Evolutionary conservation across 2,888 invertebrate species (phyloP).

Genomic region (Parochlus steinenii): DNA sequence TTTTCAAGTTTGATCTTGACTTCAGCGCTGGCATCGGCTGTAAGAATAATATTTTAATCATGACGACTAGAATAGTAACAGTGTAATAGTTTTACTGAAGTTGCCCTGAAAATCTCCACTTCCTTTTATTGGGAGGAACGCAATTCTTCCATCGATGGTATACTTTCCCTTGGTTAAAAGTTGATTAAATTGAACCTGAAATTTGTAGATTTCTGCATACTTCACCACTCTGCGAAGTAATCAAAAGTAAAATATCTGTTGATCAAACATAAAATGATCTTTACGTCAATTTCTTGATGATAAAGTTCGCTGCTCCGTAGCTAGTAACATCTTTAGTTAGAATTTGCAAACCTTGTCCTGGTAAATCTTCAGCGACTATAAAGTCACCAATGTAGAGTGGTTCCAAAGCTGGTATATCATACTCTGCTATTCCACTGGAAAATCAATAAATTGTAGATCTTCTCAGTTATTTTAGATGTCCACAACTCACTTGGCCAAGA

Average conservation of each 20-base stretch:
- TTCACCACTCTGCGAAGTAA: slow-evolving; percentile 24
- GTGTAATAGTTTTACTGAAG: no score
- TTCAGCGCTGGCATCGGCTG: slow-evolving; percentile 20
- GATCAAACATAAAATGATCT: background rate
- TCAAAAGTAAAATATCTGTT: slow-evolving; percentile 5
- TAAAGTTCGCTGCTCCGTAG: slow-evolving; percentile 12
- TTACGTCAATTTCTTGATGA: slow-evolving; percentile 10
- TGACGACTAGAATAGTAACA: background rate
- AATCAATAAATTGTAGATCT: no score
- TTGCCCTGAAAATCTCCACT: slow-evolving; percentile 36
- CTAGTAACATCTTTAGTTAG: slow-evolving; percentile 12
- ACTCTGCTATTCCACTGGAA: slow-evolving; percentile 5
- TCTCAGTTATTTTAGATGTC: no score
- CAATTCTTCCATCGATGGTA: slow-evolving; percentile 35
- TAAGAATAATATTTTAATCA: background rate
- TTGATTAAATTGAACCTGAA: no score
- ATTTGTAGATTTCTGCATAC: slow-evolving; percentile 23
- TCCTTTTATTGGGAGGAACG: slow-evolving; percentile 36
- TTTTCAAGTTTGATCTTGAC: slow-evolving; percentile 19
- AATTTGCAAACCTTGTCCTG: slow-evolving; percentile 13
- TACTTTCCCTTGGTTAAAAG: no score
- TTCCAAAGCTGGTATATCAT: slow-evolving; percentile 8
- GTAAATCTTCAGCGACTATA: slow-evolving; percentile 10
- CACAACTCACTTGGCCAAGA: no score
- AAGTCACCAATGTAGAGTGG: slow-evolving; percentile 10